phyloP scores from a whole-genome alignment of 2,113 vertebrate species.

The Zosterops borbonicus region DNA sequence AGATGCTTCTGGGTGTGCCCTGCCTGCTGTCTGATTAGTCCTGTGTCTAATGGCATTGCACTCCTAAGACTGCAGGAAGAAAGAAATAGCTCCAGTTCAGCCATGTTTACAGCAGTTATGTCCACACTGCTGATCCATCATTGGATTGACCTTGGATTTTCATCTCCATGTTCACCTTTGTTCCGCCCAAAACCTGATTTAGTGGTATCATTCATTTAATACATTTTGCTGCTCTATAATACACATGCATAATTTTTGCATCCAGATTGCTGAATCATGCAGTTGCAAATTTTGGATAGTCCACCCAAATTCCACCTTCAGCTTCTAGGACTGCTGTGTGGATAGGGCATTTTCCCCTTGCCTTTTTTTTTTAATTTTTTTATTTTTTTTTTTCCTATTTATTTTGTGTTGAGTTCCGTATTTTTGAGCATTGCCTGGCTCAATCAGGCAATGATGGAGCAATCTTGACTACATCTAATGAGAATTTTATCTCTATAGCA shows the following conservation, averaged over 20 bases:
- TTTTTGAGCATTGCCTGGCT: background rate
- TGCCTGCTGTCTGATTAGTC: background rate
- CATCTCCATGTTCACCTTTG: background rate
- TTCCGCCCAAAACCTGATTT: background rate
- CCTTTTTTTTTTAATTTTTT: no score
- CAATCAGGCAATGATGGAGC: background rate
- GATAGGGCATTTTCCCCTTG: background rate
- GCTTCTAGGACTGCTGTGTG: background rate
- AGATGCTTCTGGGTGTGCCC: slow-evolving; percentile 48
- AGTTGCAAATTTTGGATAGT: background rate
- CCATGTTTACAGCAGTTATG: background rate
- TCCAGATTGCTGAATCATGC: slow-evolving; percentile 50
- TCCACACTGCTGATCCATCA: background rate
- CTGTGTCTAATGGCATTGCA: background rate
- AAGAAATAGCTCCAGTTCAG: background rate
- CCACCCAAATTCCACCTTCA: background rate
- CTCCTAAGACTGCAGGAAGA: background rate
- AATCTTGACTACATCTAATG: background rate
- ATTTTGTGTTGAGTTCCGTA: background rate
- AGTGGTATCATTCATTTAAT: background rate
- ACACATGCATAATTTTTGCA: background rate
- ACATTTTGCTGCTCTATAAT: background rate
- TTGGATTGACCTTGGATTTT: slow-evolving; percentile 35
- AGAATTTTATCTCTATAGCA: background rate
- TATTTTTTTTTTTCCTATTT: background rate